Evolutionary conservation across 2,888 invertebrate species (phyloP).

Genomic region (Pyrrhosoma nymphula): DNA sequence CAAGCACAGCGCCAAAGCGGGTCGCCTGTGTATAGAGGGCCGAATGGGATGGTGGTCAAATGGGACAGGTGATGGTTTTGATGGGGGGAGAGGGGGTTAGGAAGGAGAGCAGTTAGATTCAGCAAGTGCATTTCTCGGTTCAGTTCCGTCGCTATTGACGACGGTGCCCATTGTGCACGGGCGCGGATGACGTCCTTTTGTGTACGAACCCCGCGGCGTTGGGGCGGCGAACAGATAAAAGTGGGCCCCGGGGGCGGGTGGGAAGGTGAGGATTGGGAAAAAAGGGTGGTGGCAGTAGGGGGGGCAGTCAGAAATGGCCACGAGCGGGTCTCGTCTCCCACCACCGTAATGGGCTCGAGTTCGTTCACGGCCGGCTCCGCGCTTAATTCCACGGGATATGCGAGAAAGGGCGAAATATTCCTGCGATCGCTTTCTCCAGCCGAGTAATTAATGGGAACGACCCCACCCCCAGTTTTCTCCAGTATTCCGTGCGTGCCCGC

Average conservation of each 20-base stretch:
- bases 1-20: not conserved
- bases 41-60: not conserved
- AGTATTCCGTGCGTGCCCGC: not conserved
- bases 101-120: not conserved
- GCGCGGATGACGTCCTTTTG: not conserved
- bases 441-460: not conserved
- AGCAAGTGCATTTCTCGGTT: slow-evolving; percentile 49
- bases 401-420: not conserved
- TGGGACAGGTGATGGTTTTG: not conserved
- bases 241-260: not conserved
- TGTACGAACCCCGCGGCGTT: not conserved
- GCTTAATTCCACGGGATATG: slow-evolving; percentile 12
- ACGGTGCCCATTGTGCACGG: slow-evolving; percentile 27
- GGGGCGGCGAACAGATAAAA: not conserved
- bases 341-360: not conserved
- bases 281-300: not conserved
- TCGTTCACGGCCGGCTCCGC: not conserved
- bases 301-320: not conserved
- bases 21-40: not conserved
- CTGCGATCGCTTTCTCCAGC: not conserved
- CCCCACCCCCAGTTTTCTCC: not conserved
- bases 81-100: not conserved
- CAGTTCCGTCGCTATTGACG: slow-evolving; percentile 59
- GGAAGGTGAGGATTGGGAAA: not conserved
- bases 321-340: not conserved